phyloP scores from a whole-genome alignment of 2,888 invertebrate genomes.

The Lamellibrachia columna region DNA sequence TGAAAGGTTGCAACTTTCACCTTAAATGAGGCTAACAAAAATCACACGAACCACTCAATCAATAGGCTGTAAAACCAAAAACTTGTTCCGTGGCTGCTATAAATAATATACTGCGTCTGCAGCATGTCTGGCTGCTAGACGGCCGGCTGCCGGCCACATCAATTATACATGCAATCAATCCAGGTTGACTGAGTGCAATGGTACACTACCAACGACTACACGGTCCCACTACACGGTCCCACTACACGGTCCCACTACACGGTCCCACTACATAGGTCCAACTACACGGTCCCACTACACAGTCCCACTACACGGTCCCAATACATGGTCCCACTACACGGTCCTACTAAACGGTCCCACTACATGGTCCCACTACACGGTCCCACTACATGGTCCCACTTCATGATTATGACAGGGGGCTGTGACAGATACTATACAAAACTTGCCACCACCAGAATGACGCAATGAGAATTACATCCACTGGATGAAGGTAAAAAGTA shows the following conservation, averaged over 20 bases:
- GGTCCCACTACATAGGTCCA: background rate
- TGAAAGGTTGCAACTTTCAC: background rate
- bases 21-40: constrained; percentile 8
- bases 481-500: too few relatives aligned
- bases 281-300: background rate
- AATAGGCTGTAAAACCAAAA: constrained; percentile 16
- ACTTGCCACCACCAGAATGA: too few relatives aligned
- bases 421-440: too few relatives aligned
- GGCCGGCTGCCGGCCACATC: background rate
- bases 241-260: background rate
- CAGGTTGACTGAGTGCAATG: background rate
- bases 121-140: background rate
- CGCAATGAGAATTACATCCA: too few relatives aligned
- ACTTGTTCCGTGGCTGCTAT: background rate
- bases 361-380: background rate
- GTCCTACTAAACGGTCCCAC: background rate
- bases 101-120: constrained; percentile 16
- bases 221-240: background rate
- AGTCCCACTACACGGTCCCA: background rate
- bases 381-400: background rate
- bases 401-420: too few relatives aligned
- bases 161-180: constrained; percentile 16
- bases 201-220: background rate
- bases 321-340: background rate
- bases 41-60: background rate